Conservation (phyloP, 2,113 vertebrate genomes). For the Phalacrocorax carbo region DNA sequence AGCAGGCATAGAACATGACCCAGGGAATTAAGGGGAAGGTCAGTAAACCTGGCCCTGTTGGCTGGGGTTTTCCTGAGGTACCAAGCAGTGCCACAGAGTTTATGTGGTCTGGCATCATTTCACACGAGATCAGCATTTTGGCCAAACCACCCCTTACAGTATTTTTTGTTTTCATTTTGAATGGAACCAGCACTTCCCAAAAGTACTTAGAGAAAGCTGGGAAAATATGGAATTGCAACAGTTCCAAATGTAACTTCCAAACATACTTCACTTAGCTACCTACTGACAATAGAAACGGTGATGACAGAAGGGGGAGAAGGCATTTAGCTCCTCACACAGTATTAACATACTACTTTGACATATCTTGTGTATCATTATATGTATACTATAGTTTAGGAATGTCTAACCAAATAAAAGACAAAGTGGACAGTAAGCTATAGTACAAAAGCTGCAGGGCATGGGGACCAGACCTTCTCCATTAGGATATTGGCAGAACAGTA, state of each 20-base stretch:
- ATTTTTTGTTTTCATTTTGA: not conserved
- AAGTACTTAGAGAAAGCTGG: not conserved
- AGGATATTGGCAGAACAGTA: not conserved
- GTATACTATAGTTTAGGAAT: not conserved
- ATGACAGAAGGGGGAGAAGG: not conserved
- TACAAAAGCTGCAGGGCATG: not conserved
- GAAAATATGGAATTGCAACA: not conserved
- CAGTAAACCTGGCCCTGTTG: not conserved
- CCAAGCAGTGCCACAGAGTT: not conserved
- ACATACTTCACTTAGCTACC: not conserved
- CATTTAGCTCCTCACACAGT: not conserved
- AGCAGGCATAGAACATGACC: not conserved
- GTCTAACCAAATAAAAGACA: not conserved
- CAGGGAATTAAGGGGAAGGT: not conserved
- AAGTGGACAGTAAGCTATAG: not conserved
- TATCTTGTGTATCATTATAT: not conserved
- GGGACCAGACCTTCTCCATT: not conserved
- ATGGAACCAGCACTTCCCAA: not conserved
- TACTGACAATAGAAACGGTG: not conserved
- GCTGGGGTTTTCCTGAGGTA: not conserved
- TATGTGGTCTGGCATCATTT: not conserved
- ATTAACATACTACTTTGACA: not conserved
- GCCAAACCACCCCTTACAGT: not conserved
- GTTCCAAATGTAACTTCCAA: not conserved
- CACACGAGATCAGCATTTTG: not conserved